phyloP scores from a whole-genome alignment of 2,113 vertebrate species.

The Chauna torquata region DNA sequence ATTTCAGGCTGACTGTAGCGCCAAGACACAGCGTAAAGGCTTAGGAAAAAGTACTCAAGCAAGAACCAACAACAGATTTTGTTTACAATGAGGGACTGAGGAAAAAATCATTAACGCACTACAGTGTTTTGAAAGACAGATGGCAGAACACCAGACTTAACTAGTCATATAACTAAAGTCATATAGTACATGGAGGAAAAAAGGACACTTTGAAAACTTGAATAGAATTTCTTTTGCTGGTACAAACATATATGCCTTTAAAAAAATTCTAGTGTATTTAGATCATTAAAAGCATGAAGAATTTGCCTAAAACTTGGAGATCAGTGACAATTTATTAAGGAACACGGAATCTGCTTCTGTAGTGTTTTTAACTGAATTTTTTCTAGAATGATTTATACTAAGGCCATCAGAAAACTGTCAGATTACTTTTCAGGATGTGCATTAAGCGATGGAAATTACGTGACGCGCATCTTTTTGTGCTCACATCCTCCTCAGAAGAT shows the following conservation, averaged over 20 bases:
- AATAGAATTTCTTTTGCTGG: neutral
- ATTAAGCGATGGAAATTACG: neutral
- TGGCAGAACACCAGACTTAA: conserved; percentile 4
- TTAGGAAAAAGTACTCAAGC: conserved; percentile 19
- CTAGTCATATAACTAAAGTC: neutral
- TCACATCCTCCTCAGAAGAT: neutral
- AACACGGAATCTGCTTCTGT: neutral
- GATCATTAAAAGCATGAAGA: neutral
- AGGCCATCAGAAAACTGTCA: neutral
- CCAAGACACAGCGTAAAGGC: conserved; percentile 3
- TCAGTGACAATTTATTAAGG: neutral
- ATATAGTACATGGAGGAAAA: neutral
- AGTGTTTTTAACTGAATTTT: neutral
- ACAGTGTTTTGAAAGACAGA: conserved; percentile 43
- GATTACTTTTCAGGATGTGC: neutral
- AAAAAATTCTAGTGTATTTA: neutral
- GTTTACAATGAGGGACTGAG: neutral
- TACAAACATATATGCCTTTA: neutral
- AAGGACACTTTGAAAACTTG: neutral
- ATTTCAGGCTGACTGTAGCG: conserved; percentile 15
- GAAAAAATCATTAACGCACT: conserved; percentile 1
- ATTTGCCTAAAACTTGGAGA: neutral
- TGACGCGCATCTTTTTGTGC: neutral
- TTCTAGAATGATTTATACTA: neutral
- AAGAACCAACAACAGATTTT: conserved; percentile 56